A percentile compares a stretch with the other conserved stretches of the same genome.
phyloP scores from a whole-genome alignment of 2,797 vertebrate genomes.

The Squalus acanthias region DNA sequence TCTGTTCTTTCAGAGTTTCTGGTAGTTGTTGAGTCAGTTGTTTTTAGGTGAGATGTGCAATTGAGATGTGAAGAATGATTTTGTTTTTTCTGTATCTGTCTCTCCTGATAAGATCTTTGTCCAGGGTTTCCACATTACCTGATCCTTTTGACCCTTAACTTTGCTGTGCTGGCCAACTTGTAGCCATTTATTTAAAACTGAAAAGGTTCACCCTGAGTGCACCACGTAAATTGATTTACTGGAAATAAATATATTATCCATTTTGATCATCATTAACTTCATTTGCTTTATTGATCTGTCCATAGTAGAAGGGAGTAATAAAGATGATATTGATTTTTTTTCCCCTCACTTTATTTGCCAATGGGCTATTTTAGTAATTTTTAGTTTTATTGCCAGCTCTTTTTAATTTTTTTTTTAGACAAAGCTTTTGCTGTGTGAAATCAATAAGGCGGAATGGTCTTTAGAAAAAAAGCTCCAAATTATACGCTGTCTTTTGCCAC shows the following conservation, averaged over 20 bases:
- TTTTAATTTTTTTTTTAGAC: conserved; percentile 67
- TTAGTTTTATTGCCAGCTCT: conserved; percentile 53
- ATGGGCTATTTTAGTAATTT: conserved; percentile 67
- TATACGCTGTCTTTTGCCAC: conserved; percentile 66
- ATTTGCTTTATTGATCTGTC: conserved; percentile 63
- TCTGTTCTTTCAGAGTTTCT: conserved; percentile 52
- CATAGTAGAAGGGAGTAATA: conserved; percentile 61
- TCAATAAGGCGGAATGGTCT: conserved; percentile 65
- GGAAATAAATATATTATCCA: conserved; percentile 57
- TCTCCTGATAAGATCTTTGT: conserved; percentile 65
- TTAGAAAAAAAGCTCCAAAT: conserved; percentile 70
- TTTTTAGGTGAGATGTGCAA: conserved; percentile 58
- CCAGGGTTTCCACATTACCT: conserved; percentile 55
- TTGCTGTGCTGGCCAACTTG: conserved; percentile 25
- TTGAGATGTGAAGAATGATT: conserved; percentile 58
- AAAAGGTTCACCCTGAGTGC: conserved; percentile 54
- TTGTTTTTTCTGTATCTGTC: conserved; percentile 52
- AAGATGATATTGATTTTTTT: conserved; percentile 66
- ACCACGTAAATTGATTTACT: conserved; percentile 63
- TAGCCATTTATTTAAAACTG: conserved; percentile 24
- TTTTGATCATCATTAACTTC: conserved; percentile 63
- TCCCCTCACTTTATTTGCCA: conserved; percentile 64
- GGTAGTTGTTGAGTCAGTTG: conserved; percentile 41
- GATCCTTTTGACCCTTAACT: conserved; percentile 57
- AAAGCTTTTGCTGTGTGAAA: conserved; percentile 71